Conservation (phyloP, 2,113 vertebrate genomes). For the Larimichthys polyactis region DNA sequence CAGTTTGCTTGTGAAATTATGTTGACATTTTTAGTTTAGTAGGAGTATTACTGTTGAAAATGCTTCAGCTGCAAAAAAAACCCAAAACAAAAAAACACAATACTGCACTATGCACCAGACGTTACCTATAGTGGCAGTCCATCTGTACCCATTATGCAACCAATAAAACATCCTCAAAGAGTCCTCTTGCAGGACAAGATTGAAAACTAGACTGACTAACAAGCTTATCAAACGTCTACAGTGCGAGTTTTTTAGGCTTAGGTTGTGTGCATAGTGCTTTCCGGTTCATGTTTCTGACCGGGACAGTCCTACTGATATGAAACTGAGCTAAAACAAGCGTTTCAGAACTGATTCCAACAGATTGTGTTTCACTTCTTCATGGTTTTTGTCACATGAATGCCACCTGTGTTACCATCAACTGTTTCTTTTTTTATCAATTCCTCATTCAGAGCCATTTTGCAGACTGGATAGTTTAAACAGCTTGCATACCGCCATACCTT, state of each 20-base stretch:
- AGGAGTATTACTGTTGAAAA: background rate
- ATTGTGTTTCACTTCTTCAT: constrained; percentile 11
- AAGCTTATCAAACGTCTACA: background rate
- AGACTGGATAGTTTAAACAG: background rate
- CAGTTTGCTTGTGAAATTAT: background rate
- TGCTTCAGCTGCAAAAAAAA: too few species aligned
- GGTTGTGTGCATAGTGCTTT: background rate
- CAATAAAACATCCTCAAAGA: background rate
- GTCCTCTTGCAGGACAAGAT: background rate
- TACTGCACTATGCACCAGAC: background rate
- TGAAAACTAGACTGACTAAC: background rate
- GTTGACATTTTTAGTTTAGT: background rate
- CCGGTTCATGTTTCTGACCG: background rate
- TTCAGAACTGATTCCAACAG: background rate
- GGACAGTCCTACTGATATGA: background rate
- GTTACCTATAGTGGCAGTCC: background rate
- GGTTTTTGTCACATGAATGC: background rate
- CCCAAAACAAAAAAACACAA: background rate
- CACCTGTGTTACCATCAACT: background rate
- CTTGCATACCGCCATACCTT: background rate
- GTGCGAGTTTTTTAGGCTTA: background rate
- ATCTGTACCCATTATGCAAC: background rate
- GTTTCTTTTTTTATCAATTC: background rate
- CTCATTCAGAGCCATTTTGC: background rate
- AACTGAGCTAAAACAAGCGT: background rate